A percentile compares a stretch with the other conserved stretches of the same genome.
phyloP scores from a whole-genome alignment of 2,797 vertebrate genomes.

The Spizella passerina region DNA sequence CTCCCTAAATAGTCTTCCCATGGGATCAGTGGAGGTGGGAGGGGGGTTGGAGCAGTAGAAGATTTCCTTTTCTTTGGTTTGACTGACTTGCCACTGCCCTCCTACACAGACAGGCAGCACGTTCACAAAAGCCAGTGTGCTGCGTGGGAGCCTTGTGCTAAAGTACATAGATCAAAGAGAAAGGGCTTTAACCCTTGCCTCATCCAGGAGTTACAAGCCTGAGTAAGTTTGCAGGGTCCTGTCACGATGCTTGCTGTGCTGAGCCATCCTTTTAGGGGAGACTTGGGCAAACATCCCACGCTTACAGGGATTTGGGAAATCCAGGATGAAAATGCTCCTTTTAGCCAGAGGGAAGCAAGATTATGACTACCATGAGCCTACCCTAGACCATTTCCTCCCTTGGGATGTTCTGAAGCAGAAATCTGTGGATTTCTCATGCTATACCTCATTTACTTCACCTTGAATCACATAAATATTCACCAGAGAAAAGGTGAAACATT shows the following conservation, averaged over 20 bases:
- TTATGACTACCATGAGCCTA: neutral
- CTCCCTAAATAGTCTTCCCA: neutral
- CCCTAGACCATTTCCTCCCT: neutral
- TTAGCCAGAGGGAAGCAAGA: neutral
- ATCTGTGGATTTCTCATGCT: neutral
- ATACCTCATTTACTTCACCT: neutral
- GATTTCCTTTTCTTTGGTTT: neutral
- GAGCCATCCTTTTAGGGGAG: neutral
- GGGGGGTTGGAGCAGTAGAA: neutral
- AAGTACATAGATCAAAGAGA: neutral
- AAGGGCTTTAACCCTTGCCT: neutral
- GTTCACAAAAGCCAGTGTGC: neutral
- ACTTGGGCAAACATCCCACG: neutral
- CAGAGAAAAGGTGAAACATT: neutral
- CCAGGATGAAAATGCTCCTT: neutral
- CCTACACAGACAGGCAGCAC: neutral
- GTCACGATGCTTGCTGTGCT: fast-evolving
- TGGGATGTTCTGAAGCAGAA: neutral
- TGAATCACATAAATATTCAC: neutral
- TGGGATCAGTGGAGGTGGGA: neutral
- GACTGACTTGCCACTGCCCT: neutral
- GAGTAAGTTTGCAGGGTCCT: neutral
- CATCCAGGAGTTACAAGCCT: neutral
- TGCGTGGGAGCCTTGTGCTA: neutral
- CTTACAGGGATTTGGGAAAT: neutral